Base-by-base conservation (phyloP, 2,888 invertebrate genomes). In the Sinohyriopsis cumingii region DNA sequence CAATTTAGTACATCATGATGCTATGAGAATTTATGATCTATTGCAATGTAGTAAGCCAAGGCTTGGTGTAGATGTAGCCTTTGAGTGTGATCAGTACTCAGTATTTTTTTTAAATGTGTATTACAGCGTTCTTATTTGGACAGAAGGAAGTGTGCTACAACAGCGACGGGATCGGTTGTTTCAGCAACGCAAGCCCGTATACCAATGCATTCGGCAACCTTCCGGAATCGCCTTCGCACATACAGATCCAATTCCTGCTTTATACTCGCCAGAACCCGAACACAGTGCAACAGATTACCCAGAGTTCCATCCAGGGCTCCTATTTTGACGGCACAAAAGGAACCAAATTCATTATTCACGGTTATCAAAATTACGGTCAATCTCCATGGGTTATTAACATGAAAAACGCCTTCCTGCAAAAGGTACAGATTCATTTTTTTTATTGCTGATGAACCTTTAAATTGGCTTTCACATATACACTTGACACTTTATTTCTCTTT, bases 311-410 rank as follows among this genome's bases (percentile, higher is more conserved):
- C 15, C 93, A 93, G 79, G 92, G 92, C 74, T 95, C 95, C 0
- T 93, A 93, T 81, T 97, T 95, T 89, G 95, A 96, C 89, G 93
- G 93, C 0, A 92, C 92, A 0, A 93, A 95, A 89, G 94, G 94
- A 0, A 95, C 95, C 7, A 96, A 96, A 83, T 93, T 97, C 71
- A 95, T 97, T 83, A 95, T 97, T 0, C 97, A 97, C 87, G 97
- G 97, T 6, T 97, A 97, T 88, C 96, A 96, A 1, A 95, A 96
- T 71, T 66, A 75, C 25, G 97, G 96, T 88, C 94, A 94, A 68
- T 94, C 96, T 86, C 94, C 96, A n/a, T 97, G 97, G 97, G 95
- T 97, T 22, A 95, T 95, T 87, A 96, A 96, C 90, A 96, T 97
- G 95, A 93, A 95, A 68, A 94, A 95, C 28, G 96, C 96, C 6